These are phyloP conservation scores for Dasypus novemcinctus DNA, from an alignment of 2,113 vertebrate species.

Conservation along the genomic window DNA sequence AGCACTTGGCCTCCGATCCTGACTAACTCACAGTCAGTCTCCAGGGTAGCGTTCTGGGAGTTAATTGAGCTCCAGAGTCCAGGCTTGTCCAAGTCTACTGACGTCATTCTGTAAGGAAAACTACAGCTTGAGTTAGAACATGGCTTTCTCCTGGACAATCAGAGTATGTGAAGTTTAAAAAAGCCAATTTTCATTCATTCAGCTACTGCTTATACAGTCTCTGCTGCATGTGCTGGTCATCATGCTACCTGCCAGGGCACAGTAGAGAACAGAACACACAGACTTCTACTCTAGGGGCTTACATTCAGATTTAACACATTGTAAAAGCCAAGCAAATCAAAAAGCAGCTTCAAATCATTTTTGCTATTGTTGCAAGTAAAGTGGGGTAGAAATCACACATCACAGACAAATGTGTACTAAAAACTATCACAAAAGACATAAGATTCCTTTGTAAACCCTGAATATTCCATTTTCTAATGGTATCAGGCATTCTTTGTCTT, in stretches of 20 bases:
- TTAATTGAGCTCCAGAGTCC: conserved; percentile 16
- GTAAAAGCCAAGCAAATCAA: not conserved
- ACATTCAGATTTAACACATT: not conserved
- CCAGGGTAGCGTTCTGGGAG: not conserved
- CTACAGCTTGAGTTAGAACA: not conserved
- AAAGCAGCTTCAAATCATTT: not conserved
- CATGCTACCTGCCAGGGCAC: not conserved
- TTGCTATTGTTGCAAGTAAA: not conserved
- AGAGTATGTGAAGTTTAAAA: not conserved
- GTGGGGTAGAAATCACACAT: not conserved
- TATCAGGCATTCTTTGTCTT: not conserved
- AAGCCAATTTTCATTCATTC: not conserved
- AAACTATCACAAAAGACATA: not conserved
- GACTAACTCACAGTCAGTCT: not conserved
- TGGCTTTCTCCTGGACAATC: not conserved
- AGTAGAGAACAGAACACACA: too few relatives aligned
- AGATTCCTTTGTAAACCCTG: not conserved
- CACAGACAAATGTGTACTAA: not conserved
- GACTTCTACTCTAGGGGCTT: not conserved
- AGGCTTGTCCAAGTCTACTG: not conserved
- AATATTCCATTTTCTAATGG: not conserved
- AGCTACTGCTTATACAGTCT: not conserved
- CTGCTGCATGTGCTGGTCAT: too few relatives aligned
- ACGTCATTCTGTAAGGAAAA: conserved; percentile 12
- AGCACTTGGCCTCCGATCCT: not conserved